These are phyloP conservation scores for Xerus rutilus DNA, from an alignment of 2,797 vertebrate genomes.

Conservation along the genomic window DNA sequence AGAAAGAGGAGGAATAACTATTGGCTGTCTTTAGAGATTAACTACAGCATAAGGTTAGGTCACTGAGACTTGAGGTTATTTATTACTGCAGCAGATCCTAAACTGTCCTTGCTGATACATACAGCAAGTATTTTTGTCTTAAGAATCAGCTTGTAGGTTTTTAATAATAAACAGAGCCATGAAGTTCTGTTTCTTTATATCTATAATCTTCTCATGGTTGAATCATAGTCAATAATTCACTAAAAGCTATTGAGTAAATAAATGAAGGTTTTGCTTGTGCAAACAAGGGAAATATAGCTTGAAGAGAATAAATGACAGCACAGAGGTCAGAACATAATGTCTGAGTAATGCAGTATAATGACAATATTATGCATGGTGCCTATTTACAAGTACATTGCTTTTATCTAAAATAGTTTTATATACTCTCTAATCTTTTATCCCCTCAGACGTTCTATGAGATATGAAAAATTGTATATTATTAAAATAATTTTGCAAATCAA, in stretches of 20 bases:
- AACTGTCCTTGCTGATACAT: neutral
- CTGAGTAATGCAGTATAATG: neutral
- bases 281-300: neutral
- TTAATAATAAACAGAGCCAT: neutral
- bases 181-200: neutral
- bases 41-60: rapidly evolving
- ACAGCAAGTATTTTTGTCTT: neutral
- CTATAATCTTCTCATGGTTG: neutral
- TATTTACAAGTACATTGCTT: neutral
- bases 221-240: neutral
- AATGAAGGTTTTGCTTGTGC: conserved; percentile 21
- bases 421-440: neutral
- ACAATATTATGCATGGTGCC: neutral
- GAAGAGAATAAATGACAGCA: neutral
- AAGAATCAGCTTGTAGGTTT: neutral
- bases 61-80: neutral
- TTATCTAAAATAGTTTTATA: neutral
- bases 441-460: neutral
- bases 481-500: conserved; percentile 67
- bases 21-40: neutral
- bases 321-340: neutral
- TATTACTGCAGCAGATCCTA: neutral
- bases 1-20: neutral
- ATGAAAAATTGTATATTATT: conserved; percentile 53
- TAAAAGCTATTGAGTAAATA: neutral